Percentiles rank a stretch among this genome's conserved stretches.
Conservation (phyloP, 2,797 vertebrate genomes). For the Myotis myotis region DNA sequence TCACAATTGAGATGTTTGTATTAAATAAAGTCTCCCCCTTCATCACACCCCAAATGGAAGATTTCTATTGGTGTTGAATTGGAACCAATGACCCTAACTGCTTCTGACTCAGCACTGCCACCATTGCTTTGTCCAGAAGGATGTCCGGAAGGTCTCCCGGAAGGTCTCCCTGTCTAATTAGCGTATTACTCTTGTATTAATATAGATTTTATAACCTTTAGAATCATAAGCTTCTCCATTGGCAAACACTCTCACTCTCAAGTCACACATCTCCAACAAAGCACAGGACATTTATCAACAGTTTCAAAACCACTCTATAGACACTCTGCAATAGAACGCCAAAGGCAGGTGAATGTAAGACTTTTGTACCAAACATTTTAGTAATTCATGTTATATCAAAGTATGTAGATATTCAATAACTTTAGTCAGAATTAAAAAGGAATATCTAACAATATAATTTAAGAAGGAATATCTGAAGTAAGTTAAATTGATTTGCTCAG, state of each 20-base stretch:
- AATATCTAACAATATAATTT: not conserved
- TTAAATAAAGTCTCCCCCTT: no score
- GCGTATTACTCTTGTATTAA: no score
- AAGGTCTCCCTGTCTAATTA: no score
- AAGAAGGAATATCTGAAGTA: not conserved
- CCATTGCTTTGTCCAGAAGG: no score
- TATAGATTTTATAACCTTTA: not conserved
- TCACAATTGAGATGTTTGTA: no score
- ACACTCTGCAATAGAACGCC: not conserved
- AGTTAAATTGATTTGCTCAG: not conserved
- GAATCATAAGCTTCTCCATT: not conserved
- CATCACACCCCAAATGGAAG: no score
- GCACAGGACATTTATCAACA: not conserved
- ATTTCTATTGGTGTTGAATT: no score
- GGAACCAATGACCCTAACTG: no score
- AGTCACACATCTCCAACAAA: not conserved
- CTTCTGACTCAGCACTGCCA: no score
- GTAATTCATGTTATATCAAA: not conserved
- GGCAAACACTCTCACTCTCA: not conserved
- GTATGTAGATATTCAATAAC: not conserved
- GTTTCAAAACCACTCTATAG: not conserved
- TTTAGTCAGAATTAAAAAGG: not conserved
- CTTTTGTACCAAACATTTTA: not conserved
- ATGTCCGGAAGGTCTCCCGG: no score
- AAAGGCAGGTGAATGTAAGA: not conserved